A percentile compares a stretch with the other conserved stretches of the same genome.
Evolutionary conservation across 2,797 vertebrate species (phyloP).

Genomic region (Amblyraja radiata): DNA sequence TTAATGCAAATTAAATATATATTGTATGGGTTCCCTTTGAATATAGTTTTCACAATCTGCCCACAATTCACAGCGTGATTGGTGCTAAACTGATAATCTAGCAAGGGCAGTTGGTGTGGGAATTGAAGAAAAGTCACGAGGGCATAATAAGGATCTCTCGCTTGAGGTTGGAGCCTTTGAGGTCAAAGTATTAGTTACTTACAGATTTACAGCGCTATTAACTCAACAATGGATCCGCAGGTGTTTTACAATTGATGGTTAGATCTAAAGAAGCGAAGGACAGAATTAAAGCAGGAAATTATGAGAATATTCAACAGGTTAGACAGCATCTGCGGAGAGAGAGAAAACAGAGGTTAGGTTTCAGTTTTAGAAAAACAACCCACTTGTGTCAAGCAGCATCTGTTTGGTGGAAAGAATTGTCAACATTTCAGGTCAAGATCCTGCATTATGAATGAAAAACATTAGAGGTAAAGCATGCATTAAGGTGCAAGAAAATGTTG

Average conservation of each 20-base stretch:
- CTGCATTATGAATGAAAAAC: too few relatives aligned
- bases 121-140: not conserved
- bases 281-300: too few relatives aligned
- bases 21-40: not conserved
- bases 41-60: not conserved
- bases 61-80: conserved; percentile 2
- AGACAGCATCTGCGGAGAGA: too few relatives aligned
- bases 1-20: not conserved
- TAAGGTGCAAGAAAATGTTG: too few relatives aligned
- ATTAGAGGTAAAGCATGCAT: too few relatives aligned
- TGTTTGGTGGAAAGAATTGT: too few relatives aligned
- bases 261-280: not conserved
- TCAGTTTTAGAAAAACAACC: too few relatives aligned
- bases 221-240: not conserved
- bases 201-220: not conserved
- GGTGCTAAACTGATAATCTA: not conserved
- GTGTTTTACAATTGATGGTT: not conserved
- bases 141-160: not conserved
- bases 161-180: not conserved
- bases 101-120: not conserved
- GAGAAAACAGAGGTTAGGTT: too few relatives aligned
- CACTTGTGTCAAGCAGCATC: too few relatives aligned
- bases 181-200: not conserved
- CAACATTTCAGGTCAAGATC: too few relatives aligned
- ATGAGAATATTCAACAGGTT: too few relatives aligned